Conservation (phyloP, 2,113 vertebrate species). For the Motacilla alba region DNA sequence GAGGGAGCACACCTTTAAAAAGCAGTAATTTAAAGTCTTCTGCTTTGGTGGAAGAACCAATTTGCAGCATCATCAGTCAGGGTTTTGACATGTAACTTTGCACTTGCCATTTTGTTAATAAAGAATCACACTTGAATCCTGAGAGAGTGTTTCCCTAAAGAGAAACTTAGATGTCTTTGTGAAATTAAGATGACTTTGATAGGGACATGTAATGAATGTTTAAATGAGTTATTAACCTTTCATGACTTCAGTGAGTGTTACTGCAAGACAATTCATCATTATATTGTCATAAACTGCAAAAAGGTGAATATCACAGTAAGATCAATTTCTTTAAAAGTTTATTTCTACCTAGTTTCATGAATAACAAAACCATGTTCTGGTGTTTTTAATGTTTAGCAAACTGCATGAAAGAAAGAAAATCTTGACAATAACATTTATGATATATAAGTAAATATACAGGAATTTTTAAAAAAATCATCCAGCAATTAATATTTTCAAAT, state of each 20-base stretch:
- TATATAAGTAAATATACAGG: background rate
- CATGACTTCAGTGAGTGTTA: slow-evolving; percentile 27
- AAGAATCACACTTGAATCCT: slow-evolving; percentile 53
- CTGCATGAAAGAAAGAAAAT: background rate
- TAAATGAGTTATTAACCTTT: slow-evolving; percentile 69
- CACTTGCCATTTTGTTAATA: slow-evolving; percentile 62
- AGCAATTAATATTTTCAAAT: background rate
- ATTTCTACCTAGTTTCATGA: background rate
- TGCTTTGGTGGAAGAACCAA: slow-evolving; percentile 48
- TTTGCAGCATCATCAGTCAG: slow-evolving; percentile 64
- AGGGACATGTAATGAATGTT: slow-evolving; percentile 60
- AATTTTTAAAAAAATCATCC: accelerated
- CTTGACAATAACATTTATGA: background rate
- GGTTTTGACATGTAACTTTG: slow-evolving; percentile 59
- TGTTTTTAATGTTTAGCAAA: background rate
- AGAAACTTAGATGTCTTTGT: slow-evolving; percentile 56
- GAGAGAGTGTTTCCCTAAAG: slow-evolving; percentile 61
- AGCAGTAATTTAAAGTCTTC: slow-evolving; percentile 58
- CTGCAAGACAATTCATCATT: slow-evolving; percentile 30
- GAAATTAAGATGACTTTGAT: slow-evolving; percentile 69
- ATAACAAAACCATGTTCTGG: background rate
- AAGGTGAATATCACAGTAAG: slow-evolving; percentile 31
- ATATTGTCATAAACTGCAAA: slow-evolving; percentile 13
- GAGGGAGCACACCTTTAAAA: slow-evolving; percentile 63
- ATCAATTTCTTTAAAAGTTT: slow-evolving; percentile 50